Evolutionary conservation across 1,140 invertebrate species (phyloP).

Genomic region (Drosophila obscura): DNA sequence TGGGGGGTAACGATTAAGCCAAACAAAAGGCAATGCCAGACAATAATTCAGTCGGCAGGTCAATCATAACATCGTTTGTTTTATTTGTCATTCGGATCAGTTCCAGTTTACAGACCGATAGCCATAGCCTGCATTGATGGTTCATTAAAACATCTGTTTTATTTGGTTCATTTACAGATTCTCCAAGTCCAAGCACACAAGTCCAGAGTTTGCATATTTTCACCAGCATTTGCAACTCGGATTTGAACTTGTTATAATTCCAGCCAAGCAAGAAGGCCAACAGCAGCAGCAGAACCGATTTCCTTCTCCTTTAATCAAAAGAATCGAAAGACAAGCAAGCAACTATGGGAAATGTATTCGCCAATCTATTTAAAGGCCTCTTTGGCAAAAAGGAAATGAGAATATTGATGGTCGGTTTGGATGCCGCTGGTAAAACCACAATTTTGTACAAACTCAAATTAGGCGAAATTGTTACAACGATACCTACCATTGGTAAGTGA

Average conservation of each 20-base stretch:
- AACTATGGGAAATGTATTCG: constrained; percentile 93
- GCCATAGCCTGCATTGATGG: background rate
- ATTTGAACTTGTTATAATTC: constrained; percentile 75
- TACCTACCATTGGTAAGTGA: constrained; percentile 98
- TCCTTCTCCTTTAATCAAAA: constrained; percentile 29
- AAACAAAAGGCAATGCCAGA: background rate
- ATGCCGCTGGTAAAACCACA: constrained; percentile 99
- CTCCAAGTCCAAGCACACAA: constrained; percentile 59
- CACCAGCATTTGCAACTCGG: constrained; percentile 65
- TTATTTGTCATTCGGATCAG: background rate
- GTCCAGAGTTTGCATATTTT: constrained; percentile 53
- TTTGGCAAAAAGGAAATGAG: constrained; percentile 99
- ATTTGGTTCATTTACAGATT: constrained; percentile 53
- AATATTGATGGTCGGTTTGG: constrained; percentile 98
- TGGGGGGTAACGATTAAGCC: background rate
- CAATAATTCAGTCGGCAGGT: background rate
- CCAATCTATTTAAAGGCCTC: constrained; percentile 96
- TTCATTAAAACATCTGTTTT: constrained; percentile 11
- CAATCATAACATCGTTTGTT: constrained; percentile 14
- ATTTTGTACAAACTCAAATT: constrained; percentile 99
- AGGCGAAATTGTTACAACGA: constrained; percentile 99
- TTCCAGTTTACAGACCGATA: background rate
- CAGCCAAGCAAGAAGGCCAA: constrained; percentile 43
- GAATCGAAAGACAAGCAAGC: constrained; percentile 50
- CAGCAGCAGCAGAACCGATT: constrained; percentile 19